A percentile compares a stretch with the other conserved stretches of the same genome.
Evolutionary conservation across 2,797 vertebrate genomes (phyloP).

Genomic region (Podargus strigoides): DNA sequence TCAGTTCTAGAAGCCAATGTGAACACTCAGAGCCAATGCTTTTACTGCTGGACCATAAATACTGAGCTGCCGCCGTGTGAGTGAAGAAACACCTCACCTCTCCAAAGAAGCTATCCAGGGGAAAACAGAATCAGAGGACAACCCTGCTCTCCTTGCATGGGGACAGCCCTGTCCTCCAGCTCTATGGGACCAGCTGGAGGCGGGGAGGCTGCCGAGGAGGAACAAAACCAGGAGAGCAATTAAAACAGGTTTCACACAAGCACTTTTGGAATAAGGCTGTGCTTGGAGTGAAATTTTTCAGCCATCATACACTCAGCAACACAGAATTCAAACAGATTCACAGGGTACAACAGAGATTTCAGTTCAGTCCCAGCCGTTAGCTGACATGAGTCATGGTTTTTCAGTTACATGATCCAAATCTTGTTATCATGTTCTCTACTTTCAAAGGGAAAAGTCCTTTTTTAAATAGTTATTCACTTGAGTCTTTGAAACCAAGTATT

Average conservation of each 20-base stretch:
- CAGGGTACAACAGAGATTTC: background rate
- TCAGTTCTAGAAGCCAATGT: background rate
- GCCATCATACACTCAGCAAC: background rate
- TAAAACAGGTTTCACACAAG: background rate
- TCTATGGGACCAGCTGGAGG: background rate
- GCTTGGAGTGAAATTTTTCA: background rate
- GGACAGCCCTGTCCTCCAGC: background rate
- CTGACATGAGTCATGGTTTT: accelerated
- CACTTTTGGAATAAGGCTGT: background rate
- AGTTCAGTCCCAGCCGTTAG: background rate
- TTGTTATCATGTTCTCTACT: background rate
- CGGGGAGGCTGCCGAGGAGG: background rate
- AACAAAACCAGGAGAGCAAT: background rate
- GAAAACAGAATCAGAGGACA: background rate
- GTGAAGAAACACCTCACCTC: background rate
- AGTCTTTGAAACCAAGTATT: background rate
- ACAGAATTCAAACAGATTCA: background rate
- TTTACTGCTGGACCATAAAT: background rate
- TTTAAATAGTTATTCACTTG: background rate
- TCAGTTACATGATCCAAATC: background rate
- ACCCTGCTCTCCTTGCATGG: background rate
- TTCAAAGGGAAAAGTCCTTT: background rate
- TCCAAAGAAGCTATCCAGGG: background rate
- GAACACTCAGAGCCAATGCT: background rate
- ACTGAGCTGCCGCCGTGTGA: background rate